A percentile compares a stretch with the other conserved stretches of the same genome.
These are phyloP conservation scores for Agriopis leucophaearia DNA, from an alignment of 2,888 invertebrate genomes.

Conservation along the genomic window DNA sequence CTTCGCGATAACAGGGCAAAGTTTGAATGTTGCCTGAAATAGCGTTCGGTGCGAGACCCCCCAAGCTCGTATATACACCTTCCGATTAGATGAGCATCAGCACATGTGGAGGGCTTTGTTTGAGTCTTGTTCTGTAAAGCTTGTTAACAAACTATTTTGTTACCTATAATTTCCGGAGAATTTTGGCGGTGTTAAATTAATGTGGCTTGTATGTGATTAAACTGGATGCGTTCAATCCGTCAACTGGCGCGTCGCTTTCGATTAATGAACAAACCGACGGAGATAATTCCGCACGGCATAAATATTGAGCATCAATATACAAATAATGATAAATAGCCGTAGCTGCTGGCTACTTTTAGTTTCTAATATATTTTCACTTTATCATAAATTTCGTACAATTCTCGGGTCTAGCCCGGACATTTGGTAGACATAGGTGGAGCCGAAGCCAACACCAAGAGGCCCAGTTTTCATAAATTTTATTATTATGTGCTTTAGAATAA, in stretches of 20 bases:
- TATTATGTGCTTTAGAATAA: too few relatives aligned
- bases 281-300: background rate
- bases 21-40: conserved; percentile 39
- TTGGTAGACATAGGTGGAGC: too few relatives aligned
- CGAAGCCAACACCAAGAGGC: too few relatives aligned
- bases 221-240: conserved; percentile 26
- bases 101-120: conserved; percentile 22
- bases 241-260: conserved; percentile 4
- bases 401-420: too few relatives aligned
- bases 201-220: conserved; percentile 21
- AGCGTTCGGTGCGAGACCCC: conserved; percentile 23
- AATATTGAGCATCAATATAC: background rate
- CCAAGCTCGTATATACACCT: conserved; percentile 25
- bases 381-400: too few relatives aligned
- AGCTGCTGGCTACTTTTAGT: background rate
- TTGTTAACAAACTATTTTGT: conserved; percentile 26
- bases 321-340: background rate
- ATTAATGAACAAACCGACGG: conserved; percentile 14
- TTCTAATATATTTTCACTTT: too few relatives aligned
- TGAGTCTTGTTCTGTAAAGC: conserved; percentile 14
- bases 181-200: background rate
- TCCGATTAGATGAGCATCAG: conserved; percentile 32
- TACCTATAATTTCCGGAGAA: conserved; percentile 6
- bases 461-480: too few relatives aligned
- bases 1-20: conserved; percentile 24